These are phyloP conservation scores for Myiozetetes cayanensis DNA, from an alignment of 2,113 vertebrate genomes.

Conservation along the genomic window DNA sequence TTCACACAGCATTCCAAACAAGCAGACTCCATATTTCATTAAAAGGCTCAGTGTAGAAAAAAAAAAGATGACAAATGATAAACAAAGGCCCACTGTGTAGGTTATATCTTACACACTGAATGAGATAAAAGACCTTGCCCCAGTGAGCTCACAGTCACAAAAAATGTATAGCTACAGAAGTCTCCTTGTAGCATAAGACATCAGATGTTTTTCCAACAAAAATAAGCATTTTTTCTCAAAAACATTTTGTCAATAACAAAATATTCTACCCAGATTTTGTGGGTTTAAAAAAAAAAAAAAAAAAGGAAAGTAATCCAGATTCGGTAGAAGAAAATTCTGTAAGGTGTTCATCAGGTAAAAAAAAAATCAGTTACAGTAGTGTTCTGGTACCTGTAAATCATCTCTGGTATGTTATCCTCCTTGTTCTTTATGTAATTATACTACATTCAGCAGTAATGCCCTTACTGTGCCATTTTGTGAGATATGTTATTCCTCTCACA, in stretches of 20 bases:
- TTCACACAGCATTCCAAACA: not conserved
- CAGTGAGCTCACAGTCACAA: not conserved
- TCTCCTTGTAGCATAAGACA: not conserved
- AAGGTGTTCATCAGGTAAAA: not conserved
- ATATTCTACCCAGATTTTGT: not conserved
- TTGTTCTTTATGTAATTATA: not conserved
- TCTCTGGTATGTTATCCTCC: not conserved
- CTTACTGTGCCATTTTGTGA: conserved; percentile 2
- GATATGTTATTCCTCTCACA: not conserved
- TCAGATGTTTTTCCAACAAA: not conserved
- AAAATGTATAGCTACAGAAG: not conserved
- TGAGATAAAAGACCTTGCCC: not conserved
- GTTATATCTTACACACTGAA: not conserved
- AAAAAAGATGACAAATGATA: not conserved
- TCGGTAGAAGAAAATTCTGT: not conserved
- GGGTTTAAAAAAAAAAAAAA: not conserved
- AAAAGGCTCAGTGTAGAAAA: not conserved
- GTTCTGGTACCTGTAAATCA: not conserved
- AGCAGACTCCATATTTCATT: not conserved
- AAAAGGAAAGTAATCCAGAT: not conserved
- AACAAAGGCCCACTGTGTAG: not conserved
- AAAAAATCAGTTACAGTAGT: not conserved
- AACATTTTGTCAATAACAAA: not conserved
- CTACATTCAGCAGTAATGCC: not conserved
- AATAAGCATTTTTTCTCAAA: not conserved